Evolutionary conservation across 1,140 invertebrate genomes (phyloP).

Genomic region (Arctopsyche grandis): DNA sequence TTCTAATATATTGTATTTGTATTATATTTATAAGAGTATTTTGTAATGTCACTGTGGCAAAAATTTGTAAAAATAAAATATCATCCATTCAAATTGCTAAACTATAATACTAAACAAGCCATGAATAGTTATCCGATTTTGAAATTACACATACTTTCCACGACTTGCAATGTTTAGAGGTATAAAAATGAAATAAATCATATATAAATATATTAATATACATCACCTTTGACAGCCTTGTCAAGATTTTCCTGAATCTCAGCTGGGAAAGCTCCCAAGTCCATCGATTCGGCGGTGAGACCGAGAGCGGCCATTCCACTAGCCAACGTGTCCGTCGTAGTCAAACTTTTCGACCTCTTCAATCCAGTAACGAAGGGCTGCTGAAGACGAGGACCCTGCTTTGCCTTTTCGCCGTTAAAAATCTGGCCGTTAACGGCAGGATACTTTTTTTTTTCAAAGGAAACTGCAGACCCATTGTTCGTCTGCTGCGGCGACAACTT

Average conservation of each 20-base stretch:
- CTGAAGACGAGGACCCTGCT: constrained; percentile 55
- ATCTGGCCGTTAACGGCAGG: constrained; percentile 58
- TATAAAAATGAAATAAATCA: not conserved
- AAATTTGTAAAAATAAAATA: no score
- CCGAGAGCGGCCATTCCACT: constrained; percentile 70
- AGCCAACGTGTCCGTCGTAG: constrained; percentile 74
- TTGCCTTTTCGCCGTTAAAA: not conserved
- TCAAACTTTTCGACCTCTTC: constrained; percentile 84
- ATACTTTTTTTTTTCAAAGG: constrained; percentile 63
- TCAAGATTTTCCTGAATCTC: constrained; percentile 78
- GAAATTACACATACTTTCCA: no score
- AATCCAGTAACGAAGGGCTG: constrained; percentile 67
- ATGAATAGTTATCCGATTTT: no score
- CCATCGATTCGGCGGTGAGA: constrained; percentile 73
- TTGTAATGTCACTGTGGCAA: no score
- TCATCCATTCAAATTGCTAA: no score
- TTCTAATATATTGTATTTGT: no score
- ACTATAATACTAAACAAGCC: not conserved
- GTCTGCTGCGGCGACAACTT: constrained; percentile 64
- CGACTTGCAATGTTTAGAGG: no score
- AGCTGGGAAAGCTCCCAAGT: constrained; percentile 77
- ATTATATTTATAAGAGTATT: no score
- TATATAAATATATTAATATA: constrained; percentile 47
- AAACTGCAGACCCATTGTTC: constrained; percentile 54
- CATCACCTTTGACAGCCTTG: constrained; percentile 76